phyloP scores from a whole-genome alignment of 2,888 invertebrate species.

The Gymnosoma rotundatum region DNA sequence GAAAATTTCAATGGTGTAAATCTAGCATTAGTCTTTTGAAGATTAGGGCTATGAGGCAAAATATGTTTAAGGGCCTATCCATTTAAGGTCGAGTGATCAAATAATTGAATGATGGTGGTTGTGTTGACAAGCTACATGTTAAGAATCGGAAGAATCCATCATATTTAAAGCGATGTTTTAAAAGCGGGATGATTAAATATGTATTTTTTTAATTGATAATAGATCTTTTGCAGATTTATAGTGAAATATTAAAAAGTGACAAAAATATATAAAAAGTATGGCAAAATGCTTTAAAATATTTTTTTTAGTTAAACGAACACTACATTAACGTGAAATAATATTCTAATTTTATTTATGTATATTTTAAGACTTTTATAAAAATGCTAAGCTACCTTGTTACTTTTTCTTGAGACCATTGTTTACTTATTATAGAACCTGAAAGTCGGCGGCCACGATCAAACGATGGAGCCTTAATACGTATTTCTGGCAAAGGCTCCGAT shows the following conservation, averaged over 20 bases:
- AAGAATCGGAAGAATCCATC: too few species aligned
- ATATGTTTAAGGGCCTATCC: too few species aligned
- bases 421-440: slow-evolving; percentile 78
- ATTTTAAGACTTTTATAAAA: slow-evolving; percentile 28
- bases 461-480: slow-evolving; percentile 91
- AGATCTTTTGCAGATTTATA: too few species aligned
- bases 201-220: too few species aligned
- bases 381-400: slow-evolving; percentile 79
- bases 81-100: too few species aligned
- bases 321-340: slow-evolving; percentile 21
- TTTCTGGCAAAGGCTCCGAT: slow-evolving; percentile 86
- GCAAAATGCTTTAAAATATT: not conserved
- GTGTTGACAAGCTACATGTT: too few species aligned
- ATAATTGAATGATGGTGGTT: too few species aligned
- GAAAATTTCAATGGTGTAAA: too few species aligned
- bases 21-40: too few species aligned
- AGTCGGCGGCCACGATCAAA: slow-evolving; percentile 90
- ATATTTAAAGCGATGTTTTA: too few species aligned
- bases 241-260: not conserved
- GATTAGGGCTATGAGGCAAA: too few species aligned
- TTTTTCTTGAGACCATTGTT: slow-evolving; percentile 80
- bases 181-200: too few species aligned
- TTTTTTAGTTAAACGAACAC: not conserved
- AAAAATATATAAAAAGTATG: not conserved
- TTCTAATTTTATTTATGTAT: slow-evolving; percentile 8